Base-by-base conservation (phyloP, 1,140 invertebrate genomes). In the Listronotus bonariensis region DNA sequence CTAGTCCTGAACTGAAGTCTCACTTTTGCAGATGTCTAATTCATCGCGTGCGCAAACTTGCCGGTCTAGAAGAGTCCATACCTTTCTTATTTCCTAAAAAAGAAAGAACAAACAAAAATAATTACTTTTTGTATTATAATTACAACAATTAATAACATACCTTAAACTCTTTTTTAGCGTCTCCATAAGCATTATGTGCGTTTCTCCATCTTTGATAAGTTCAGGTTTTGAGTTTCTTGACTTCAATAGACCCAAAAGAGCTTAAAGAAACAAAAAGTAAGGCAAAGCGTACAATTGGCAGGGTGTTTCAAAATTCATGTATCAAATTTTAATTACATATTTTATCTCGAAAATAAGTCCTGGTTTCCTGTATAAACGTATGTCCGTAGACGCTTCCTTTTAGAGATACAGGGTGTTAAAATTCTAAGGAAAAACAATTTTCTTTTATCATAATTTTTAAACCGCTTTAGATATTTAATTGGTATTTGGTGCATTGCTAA, bases 21-120 rank as follows among this genome's bases (percentile, higher is more conserved):
- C 41, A 86, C 83, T 65, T n/a, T 87, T 90, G 18, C 88, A 89
- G 86, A 92, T 91, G 66, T 84, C 83, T 26, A 92, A 72, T 79
- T 93, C 91, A 79, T 92, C 91, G 43, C 85, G 80, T 8, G 85
- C 84, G 32, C 83, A 83, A 5, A 89, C 81, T 71, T 84, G 79
- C 68, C 87, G 85, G 71, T 79, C 81, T 3, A 86, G 71, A 52
- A 80, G 77, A 42, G 83, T 80, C 87, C 87, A 90, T n/a, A 86
- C 68, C 17, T 81, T 78, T 31, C 88, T 74, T 38, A 88, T 72
- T 69, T 77, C 74, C 69, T 75, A 49, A 42, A 68, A 66, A 11
- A 49, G 2, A n/a, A 3, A 26, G 5, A 26, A 26, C 20, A 26
- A 26, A 26, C 20, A 26, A 1, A 26, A 26, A 5, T 26, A n/a